Conservation (phyloP, 2,113 vertebrate genomes). For the Austrofundulus limnaeus region DNA sequence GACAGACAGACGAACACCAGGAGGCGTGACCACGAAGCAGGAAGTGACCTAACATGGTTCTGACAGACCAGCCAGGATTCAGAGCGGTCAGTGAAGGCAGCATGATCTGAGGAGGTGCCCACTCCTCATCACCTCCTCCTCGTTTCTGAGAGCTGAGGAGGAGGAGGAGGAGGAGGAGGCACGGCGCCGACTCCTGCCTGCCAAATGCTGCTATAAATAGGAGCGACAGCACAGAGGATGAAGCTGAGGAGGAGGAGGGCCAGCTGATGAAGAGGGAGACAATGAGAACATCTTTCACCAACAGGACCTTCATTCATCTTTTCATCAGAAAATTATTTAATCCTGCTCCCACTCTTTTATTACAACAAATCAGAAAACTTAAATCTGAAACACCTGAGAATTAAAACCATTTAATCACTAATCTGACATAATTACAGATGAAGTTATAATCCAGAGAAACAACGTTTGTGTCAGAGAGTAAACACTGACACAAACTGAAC, state of each 20-base stretch:
- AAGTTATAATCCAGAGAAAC: too few species aligned
- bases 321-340: too few species aligned
- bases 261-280: constrained; percentile 29
- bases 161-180: constrained; percentile 28
- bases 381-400: too few species aligned
- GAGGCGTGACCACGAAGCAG: constrained; percentile 12
- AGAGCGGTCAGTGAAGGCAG: constrained; percentile 1
- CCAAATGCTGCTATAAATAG: constrained; percentile 76
- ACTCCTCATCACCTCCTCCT: constrained; percentile 32
- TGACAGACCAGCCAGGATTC: not conserved
- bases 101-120: not conserved
- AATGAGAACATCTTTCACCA: constrained; percentile 1
- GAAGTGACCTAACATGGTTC: not conserved
- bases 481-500: too few species aligned
- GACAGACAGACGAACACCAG: constrained; percentile 33
- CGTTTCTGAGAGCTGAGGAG: constrained; percentile 26
- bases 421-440: too few species aligned
- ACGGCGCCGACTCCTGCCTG: constrained; percentile 43
- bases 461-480: too few species aligned
- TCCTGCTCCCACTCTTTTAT: too few species aligned
- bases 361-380: too few species aligned
- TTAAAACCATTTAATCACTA: too few species aligned
- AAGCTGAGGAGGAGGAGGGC: constrained; percentile 38
- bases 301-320: too few species aligned
- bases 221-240: constrained; percentile 33